Base-by-base conservation (phyloP, 1,140 invertebrate species). In the Heliothis virescens region DNA sequence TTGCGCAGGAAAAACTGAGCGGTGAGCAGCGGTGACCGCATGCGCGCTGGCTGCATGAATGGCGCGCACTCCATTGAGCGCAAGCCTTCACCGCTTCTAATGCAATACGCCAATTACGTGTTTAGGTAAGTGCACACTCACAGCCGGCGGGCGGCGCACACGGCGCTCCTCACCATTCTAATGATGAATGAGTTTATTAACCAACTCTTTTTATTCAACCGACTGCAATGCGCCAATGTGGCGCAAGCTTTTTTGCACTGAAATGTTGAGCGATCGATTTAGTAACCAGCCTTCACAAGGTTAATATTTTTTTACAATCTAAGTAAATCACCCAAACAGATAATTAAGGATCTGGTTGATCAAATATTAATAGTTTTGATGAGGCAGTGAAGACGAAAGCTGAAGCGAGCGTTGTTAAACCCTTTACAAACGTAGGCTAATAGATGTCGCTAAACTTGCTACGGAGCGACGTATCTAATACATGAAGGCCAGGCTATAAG, bases 121-220 rank as follows among this genome's bases (percentile, higher is more conserved):
- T 83, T 85, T 84, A 83, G 85, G 84, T 85, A 83, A 86, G 65
- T 82, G 69, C 69, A 79, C 80, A 82, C 79, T 78, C 79, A 79
- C 80, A 83, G 82, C 55, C 50, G 74, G 47, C 69, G 62, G n/a
- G n/a, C n/a, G n/a, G n/a, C n/a, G n/a, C 73, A 78, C 50, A 76
- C 76, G 67, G 15, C 69, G 48, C 74, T 52, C 55, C 63, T 67
- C 85, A 80, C 85, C 81, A 85, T 84, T 86, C 53, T 75, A 81
- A 86, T 89, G 84, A 91, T 91, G 88, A 92, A 92, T 91, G 91
- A 88, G 86, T 89, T 90, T 88, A 89, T 88, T 90, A 89, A 90
- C 87, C 84, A 85, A 72, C 75, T 75, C 81, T 88, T 85, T 89
- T 87, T 84, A 84, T 80, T 75, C 77, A 63, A 69, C 59, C 77